Evolutionary conservation across 2,797 vertebrate genomes (phyloP).

Genomic region (Eupleurogrammus muticus): DNA sequence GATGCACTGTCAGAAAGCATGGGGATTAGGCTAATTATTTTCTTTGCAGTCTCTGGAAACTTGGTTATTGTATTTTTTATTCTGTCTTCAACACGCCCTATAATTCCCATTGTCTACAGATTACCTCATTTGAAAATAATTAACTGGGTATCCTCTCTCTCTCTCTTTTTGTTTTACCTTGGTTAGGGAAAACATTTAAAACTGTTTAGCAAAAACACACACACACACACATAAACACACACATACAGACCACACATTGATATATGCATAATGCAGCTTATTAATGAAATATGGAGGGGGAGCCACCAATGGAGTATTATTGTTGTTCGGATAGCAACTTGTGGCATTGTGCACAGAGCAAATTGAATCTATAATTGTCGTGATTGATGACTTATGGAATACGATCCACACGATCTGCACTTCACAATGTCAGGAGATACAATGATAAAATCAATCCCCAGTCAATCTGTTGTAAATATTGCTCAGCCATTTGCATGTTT

Average conservation of each 20-base stretch:
- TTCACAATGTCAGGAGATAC: constrained; percentile 26
- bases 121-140: constrained; percentile 70
- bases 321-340: constrained; percentile 54
- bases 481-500: constrained; percentile 16
- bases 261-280: constrained; percentile 36
- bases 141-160: constrained; percentile 24
- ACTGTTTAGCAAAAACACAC: constrained; percentile 16
- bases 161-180: constrained; percentile 11
- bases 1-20: constrained; percentile 57
- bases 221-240: constrained; percentile 4
- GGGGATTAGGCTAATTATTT: constrained; percentile 75
- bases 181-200: constrained; percentile 19
- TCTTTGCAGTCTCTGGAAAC: constrained; percentile 56
- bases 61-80: constrained; percentile 74
- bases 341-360: constrained; percentile 36
- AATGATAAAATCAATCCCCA: constrained; percentile 32
- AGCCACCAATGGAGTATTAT: constrained; percentile 31
- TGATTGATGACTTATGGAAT: constrained; percentile 51
- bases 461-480: constrained; percentile 35
- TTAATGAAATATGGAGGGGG: constrained; percentile 47
- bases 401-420: constrained; percentile 29
- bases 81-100: constrained; percentile 51
- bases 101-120: constrained; percentile 72
- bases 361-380: constrained; percentile 60
- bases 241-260: background rate